Conservation (phyloP, 2,113 vertebrate genomes). For the Cavia porcellus region DNA sequence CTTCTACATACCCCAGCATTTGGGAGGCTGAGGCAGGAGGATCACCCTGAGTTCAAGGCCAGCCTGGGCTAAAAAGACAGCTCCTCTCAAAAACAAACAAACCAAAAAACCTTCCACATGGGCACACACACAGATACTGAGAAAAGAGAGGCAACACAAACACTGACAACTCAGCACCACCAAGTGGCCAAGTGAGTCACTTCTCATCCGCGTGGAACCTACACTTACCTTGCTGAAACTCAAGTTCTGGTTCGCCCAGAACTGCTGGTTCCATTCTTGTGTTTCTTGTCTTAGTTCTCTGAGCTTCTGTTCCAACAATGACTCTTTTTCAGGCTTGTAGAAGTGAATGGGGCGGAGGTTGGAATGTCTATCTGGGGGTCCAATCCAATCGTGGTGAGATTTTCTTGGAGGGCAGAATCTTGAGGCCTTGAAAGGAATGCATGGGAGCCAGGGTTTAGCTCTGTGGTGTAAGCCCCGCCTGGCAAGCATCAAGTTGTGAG, state of each 20-base stretch:
- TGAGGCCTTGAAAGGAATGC: constrained; percentile 83
- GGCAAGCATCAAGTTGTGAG: too few species aligned
- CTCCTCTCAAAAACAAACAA: not conserved
- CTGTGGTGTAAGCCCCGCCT: too few species aligned
- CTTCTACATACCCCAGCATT: not conserved
- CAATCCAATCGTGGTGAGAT: constrained; percentile 94
- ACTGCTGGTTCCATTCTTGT: constrained; percentile 94
- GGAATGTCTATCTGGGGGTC: constrained; percentile 94
- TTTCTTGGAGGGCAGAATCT: constrained; percentile 88
- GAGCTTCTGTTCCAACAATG: constrained; percentile 90
- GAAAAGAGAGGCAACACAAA: not conserved
- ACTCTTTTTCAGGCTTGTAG: constrained; percentile 90
- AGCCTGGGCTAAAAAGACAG: not conserved
- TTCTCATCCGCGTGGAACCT: not conserved
- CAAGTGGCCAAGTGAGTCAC: not conserved
- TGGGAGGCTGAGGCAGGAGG: not conserved
- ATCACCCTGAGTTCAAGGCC: not conserved
- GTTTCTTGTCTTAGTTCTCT: constrained; percentile 94
- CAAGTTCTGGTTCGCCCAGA: constrained; percentile 95
- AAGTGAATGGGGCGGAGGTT: constrained; percentile 94
- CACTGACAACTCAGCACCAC: not conserved
- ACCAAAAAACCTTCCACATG: not conserved
- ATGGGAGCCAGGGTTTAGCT: too few species aligned
- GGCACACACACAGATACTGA: rapidly evolving
- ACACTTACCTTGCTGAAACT: constrained; percentile 91